These are phyloP conservation scores for Lepidotrigona ventralis DNA, from an alignment of 1,140 invertebrate species.

Conservation along the genomic window DNA sequence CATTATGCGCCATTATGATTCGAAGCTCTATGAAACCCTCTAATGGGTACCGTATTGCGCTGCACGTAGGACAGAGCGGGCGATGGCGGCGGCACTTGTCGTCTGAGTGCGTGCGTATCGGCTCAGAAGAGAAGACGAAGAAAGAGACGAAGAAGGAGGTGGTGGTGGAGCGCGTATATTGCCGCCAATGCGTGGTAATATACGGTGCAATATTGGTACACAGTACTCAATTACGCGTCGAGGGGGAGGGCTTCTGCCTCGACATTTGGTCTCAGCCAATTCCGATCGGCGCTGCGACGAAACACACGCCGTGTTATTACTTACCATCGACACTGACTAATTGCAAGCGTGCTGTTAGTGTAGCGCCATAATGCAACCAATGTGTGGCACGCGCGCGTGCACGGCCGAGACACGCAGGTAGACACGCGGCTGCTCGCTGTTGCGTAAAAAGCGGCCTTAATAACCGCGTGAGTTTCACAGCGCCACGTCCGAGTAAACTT, in stretches of 20 bases:
- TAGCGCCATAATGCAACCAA: slow-evolving; percentile 44
- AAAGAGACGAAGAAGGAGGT: not conserved
- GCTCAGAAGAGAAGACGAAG: not conserved
- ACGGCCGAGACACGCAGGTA: slow-evolving; percentile 56
- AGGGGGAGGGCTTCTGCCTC: not conserved
- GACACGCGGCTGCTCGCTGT: slow-evolving; percentile 49
- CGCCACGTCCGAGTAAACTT: slow-evolving; percentile 73
- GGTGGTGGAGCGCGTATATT: not conserved
- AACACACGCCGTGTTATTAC: slow-evolving; percentile 31
- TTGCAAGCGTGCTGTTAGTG: slow-evolving; percentile 31
- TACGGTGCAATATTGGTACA: not conserved
- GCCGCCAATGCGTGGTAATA: too few relatives aligned
- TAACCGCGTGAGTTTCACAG: slow-evolving; percentile 76
- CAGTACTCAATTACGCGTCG: slow-evolving; percentile 15
- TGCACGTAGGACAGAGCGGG: not conserved
- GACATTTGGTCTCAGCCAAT: not conserved
- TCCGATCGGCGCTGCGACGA: slow-evolving; percentile 14
- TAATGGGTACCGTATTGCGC: slow-evolving; percentile 31
- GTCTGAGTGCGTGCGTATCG: not conserved
- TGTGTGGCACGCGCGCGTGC: slow-evolving; percentile 43
- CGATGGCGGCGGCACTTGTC: not conserved
- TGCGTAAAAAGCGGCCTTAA: slow-evolving; percentile 60
- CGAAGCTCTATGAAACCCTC: slow-evolving; percentile 8
- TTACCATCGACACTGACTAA: slow-evolving; percentile 55
- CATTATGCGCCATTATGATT: slow-evolving; percentile 36